These are phyloP conservation scores for Ptychochromis oligacanthus DNA, from an alignment of 2,113 vertebrate species.

Conservation along the genomic window DNA sequence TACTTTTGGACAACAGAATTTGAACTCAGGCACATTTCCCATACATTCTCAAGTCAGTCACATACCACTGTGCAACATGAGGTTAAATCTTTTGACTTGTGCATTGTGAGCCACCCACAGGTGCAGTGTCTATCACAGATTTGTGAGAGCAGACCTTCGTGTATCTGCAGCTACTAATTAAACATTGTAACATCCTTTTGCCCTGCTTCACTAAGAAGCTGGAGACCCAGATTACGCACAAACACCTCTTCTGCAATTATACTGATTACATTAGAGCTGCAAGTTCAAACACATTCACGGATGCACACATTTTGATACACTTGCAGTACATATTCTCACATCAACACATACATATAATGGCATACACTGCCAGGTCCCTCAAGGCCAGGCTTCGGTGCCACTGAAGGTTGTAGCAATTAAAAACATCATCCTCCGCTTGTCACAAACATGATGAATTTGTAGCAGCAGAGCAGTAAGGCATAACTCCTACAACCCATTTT, in stretches of 20 bases:
- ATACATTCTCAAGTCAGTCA: neutral
- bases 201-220: neutral
- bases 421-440: constrained; percentile 76
- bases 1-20: neutral
- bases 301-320: constrained; percentile 16
- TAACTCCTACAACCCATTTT: constrained; percentile 55
- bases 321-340: constrained; percentile 12
- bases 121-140: constrained; percentile 2
- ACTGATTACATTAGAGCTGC: constrained; percentile 51
- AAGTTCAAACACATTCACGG: constrained; percentile 29
- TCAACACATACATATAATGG: constrained; percentile 8
- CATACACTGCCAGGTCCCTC: constrained; percentile 55
- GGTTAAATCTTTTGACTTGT: neutral
- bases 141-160: neutral
- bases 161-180: constrained; percentile 44
- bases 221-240: constrained; percentile 4
- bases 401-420: constrained; percentile 78
- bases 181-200: constrained; percentile 29
- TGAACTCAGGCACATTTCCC: neutral
- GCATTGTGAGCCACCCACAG: neutral
- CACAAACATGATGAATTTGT: constrained; percentile 79
- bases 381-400: constrained; percentile 62
- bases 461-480: constrained; percentile 69
- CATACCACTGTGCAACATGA: neutral
- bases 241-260: constrained; percentile 45